Base-by-base conservation (phyloP, 2,888 invertebrate genomes). In the Hirtodrosophila histrioides region DNA sequence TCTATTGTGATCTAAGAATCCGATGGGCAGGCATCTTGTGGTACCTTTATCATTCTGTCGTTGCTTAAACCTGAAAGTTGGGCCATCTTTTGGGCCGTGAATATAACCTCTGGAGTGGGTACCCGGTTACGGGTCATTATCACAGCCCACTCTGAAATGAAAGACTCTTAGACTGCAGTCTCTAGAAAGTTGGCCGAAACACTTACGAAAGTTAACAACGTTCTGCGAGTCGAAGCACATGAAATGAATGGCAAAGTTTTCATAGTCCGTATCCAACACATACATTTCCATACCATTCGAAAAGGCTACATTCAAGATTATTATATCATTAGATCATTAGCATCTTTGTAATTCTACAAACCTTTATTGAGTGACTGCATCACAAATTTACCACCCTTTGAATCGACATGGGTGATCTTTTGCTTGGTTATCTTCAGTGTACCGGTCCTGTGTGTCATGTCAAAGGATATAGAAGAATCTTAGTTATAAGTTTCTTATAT, bases 221-320 rank as follows among this genome's bases (percentile, higher is more conserved):
- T 5, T 0, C 9, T 11, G 9, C 9, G 44, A 3, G n/a, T 66
- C 41, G 0, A 80, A 88, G 80, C 94, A 95, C 17, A 93, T 93
- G 92, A 93, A 94, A 3, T 94, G 93, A 0, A 94, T 93, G 1
- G 94, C 90, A 78, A 92, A 94, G 57, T 90, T 92, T 0, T 89
- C 89, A 80, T 94, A 94, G 88, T 94, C 94, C 0, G 94, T 94
- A 35, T 92, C 93, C 40, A 94, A 79, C n/a, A 95, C 86, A 40
- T 60, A 62, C 0, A 70, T 29, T 10, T 65, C 29, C 10, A 58
- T 0, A 6, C 72, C 68, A 0, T 44, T 1, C 0, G 37, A 29
- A 48, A 45, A 48, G 0, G 6, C 71, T 78, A 3, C 0, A 8
- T 6, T 31, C 3, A 31, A 27, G 2, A 17, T 17, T 17, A 17